Conservation (phyloP, 2,888 invertebrate genomes). For the Strigamia maritima region DNA sequence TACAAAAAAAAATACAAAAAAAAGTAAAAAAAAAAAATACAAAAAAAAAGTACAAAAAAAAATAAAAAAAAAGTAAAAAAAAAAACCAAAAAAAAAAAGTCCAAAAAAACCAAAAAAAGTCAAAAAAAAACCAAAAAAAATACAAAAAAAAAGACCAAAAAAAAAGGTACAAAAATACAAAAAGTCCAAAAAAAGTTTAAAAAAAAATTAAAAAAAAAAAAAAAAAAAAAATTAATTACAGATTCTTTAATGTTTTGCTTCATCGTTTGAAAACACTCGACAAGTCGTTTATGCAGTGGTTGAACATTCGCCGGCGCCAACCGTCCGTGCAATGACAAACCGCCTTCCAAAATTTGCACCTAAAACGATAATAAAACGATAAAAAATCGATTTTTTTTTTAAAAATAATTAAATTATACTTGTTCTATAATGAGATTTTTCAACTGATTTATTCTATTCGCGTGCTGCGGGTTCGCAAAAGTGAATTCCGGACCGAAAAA, state of each 20-base stretch:
- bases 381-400: not conserved
- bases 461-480: conserved; percentile 56
- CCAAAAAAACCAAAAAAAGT: not conserved
- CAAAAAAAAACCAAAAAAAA: too few relatives aligned
- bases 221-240: conserved; percentile 38
- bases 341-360: conserved; percentile 67
- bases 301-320: conserved; percentile 84
- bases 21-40: conserved; percentile 63
- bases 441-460: conserved; percentile 49
- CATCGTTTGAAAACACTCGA: conserved; percentile 81
- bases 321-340: conserved; percentile 76
- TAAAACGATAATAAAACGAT: too few relatives aligned
- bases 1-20: too few relatives aligned
- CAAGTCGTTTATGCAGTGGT: conserved; percentile 81
- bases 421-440: conserved; percentile 50
- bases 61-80: conserved; percentile 48
- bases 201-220: conserved; percentile 17
- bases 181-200: conserved; percentile 62
- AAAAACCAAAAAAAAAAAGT: conserved; percentile 60
- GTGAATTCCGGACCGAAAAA: conserved; percentile 81
- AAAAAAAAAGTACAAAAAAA: conserved; percentile 26
- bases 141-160: too few relatives aligned
- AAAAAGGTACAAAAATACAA: conserved; percentile 5
- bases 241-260: conserved; percentile 61
- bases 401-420: conserved; percentile 41